phyloP scores from a whole-genome alignment of 2,797 vertebrate genomes.

The Champsocephalus esox region DNA sequence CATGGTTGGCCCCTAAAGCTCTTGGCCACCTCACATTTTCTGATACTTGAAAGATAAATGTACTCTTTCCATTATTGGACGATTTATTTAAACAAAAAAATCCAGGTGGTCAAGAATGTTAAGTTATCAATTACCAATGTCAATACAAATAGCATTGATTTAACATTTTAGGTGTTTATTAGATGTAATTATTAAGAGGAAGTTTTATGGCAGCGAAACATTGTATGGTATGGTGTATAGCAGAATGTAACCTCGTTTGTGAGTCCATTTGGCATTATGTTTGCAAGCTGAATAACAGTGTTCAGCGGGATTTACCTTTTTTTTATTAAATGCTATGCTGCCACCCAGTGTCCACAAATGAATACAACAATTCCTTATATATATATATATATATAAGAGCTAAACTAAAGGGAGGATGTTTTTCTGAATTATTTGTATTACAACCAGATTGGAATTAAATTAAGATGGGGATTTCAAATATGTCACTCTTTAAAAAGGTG shows the following conservation, averaged over 20 bases:
- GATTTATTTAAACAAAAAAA: not conserved
- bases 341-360: constrained; percentile 62
- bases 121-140: not conserved
- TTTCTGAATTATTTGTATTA: not conserved
- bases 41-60: not conserved
- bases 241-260: not conserved
- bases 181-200: not conserved
- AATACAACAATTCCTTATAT: not conserved
- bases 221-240: not conserved
- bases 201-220: not conserved
- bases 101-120: not conserved
- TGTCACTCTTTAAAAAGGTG: not conserved
- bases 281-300: not conserved
- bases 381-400: not conserved
- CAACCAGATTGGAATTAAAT: not conserved
- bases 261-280: not conserved
- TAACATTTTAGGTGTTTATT: not conserved
- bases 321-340: constrained; percentile 59
- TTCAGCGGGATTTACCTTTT: not conserved
- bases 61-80: not conserved
- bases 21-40: not conserved
- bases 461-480: not conserved
- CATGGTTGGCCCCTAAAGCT: not conserved
- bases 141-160: not conserved
- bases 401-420: not conserved